Conservation (phyloP, 2,888 invertebrate species). For the Ceraclea dissimilis region DNA sequence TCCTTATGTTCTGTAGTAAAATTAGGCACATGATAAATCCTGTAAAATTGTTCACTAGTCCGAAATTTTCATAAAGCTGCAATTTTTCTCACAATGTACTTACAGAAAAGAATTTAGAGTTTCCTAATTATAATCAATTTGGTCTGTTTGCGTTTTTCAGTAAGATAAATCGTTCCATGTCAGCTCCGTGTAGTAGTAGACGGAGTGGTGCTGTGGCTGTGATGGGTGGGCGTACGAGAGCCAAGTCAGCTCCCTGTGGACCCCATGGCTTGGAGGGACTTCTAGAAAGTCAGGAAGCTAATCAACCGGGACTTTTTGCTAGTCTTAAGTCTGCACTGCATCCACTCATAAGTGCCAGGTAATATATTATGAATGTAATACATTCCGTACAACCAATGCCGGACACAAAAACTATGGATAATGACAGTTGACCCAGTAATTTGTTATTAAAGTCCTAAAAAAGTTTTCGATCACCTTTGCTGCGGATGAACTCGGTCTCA, state of each 20-base stretch:
- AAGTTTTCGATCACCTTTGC: too few relatives aligned
- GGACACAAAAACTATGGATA: background rate
- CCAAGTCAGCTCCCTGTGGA: conserved; percentile 18
- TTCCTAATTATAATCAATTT: too few relatives aligned
- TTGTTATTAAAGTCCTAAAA: too few relatives aligned
- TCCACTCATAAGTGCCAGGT: conserved; percentile 62
- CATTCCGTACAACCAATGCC: background rate
- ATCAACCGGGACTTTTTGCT: conserved; percentile 66
- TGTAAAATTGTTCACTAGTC: too few relatives aligned
- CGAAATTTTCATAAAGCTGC: too few relatives aligned
- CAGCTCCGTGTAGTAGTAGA: conserved; percentile 18
- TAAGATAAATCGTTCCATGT: conserved; percentile 24
- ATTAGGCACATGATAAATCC: too few relatives aligned
- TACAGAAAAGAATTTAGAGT: too few relatives aligned
- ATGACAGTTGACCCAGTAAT: background rate
- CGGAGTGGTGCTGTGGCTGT: background rate
- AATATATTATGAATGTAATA: too few relatives aligned
- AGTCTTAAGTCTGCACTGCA: conserved; percentile 70
- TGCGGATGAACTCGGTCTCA: too few relatives aligned
- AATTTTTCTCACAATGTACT: too few relatives aligned
- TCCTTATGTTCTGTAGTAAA: too few relatives aligned
- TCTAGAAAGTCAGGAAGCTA: conserved; percentile 65
- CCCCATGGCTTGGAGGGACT: conserved; percentile 33
- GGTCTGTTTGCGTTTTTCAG: too few relatives aligned
- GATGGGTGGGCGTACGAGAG: conserved; percentile 31